Conservation (phyloP, 2,888 invertebrate genomes). For the Stenodema calcarata region DNA sequence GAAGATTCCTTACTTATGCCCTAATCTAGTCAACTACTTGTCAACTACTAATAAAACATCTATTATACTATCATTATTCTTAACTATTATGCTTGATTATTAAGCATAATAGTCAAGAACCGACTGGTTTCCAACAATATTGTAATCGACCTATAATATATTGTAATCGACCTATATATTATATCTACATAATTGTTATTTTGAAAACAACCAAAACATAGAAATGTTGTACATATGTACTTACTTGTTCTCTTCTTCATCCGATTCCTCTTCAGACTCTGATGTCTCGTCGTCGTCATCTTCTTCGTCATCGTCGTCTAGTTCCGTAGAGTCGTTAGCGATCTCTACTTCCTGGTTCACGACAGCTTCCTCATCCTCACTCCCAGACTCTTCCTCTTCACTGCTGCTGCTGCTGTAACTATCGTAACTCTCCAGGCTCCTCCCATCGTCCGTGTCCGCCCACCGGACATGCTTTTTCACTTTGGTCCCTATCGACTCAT, state of each 20-base stretch:
- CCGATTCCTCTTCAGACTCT: neutral
- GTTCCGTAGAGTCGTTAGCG: constrained; percentile 35
- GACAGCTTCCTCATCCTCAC: constrained; percentile 40
- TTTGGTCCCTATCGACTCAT: constrained; percentile 41
- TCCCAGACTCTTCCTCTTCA: constrained; percentile 59
- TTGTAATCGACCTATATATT: too few species aligned
- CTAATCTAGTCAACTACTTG: too few species aligned
- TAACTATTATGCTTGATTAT: too few species aligned
- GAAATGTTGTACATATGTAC: too few species aligned
- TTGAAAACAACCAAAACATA: too few species aligned
- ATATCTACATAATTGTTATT: too few species aligned
- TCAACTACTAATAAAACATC: too few species aligned
- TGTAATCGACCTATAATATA: too few species aligned
- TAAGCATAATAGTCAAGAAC: too few species aligned
- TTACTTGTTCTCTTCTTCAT: constrained; percentile 30
- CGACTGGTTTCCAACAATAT: too few species aligned
- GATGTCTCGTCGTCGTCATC: constrained; percentile 39
- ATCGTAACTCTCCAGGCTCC: constrained; percentile 35
- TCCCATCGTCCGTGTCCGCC: constrained; percentile 51
- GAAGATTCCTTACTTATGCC: too few species aligned
- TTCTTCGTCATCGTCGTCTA: constrained; percentile 45
- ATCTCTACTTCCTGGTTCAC: constrained; percentile 46
- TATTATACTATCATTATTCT: too few species aligned
- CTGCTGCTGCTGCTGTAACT: constrained; percentile 66
- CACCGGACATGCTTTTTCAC: constrained; percentile 51